Evolutionary conservation across 2,888 invertebrate species (phyloP).

Genomic region (Dicyrtomina minuta): DNA sequence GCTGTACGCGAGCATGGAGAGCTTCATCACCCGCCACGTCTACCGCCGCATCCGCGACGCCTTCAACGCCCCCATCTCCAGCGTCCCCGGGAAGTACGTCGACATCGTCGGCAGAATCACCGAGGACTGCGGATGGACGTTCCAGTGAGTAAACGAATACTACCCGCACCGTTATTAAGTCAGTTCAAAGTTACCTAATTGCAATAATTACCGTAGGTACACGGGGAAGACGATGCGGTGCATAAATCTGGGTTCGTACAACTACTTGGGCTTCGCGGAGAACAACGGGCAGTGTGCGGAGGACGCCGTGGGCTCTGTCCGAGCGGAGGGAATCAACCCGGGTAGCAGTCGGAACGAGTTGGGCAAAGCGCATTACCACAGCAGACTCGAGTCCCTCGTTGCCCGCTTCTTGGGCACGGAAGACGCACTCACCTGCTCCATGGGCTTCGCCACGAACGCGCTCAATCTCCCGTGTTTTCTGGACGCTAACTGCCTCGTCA

Average conservation of each 20-base stretch:
- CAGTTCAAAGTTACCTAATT: neutral
- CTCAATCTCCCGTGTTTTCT: slow-evolving; percentile 86
- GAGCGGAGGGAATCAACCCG: slow-evolving; percentile 72
- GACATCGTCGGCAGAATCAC: slow-evolving; percentile 81
- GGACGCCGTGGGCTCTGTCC: slow-evolving; percentile 68
- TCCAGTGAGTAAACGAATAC: slow-evolving; percentile 66
- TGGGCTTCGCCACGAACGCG: slow-evolving; percentile 98
- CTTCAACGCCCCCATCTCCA: slow-evolving; percentile 92
- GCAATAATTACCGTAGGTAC: slow-evolving; percentile 61
- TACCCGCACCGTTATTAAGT: neutral
- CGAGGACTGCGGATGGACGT: slow-evolving; percentile 88
- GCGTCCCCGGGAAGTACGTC: slow-evolving; percentile 86
- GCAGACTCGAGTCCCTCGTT: slow-evolving; percentile 75
- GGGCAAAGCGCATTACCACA: slow-evolving; percentile 60
- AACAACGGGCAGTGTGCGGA: slow-evolving; percentile 76
- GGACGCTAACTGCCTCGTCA: slow-evolving; percentile 77
- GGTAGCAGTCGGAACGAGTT: slow-evolving; percentile 66
- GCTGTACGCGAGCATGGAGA: slow-evolving; percentile 80
- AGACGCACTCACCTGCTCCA: slow-evolving; percentile 89
- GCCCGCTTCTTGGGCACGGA: slow-evolving; percentile 89
- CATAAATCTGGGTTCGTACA: slow-evolving; percentile 95
- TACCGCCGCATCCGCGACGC: slow-evolving; percentile 91
- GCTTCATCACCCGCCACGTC: slow-evolving; percentile 69
- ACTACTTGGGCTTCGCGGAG: slow-evolving; percentile 96
- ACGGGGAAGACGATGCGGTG: slow-evolving; percentile 80